Base-by-base conservation (phyloP, 2,113 vertebrate species). In the Mohoua ochrocephala region DNA sequence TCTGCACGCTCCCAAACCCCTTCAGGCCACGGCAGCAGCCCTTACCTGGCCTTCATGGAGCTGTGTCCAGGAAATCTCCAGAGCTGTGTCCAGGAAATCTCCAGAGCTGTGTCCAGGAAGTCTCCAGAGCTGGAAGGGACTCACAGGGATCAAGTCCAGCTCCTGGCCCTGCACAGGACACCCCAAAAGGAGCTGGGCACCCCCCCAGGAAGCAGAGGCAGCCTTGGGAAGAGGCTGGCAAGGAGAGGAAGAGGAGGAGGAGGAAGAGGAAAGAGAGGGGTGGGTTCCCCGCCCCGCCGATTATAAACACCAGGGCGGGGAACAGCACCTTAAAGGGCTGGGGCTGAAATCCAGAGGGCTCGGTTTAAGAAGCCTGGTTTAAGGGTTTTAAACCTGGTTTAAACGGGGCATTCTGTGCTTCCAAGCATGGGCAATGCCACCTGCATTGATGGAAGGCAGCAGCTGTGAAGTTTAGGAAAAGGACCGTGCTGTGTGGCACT, bases 401-500 rank as follows among this genome's bases (percentile, higher is more conserved):
- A n/a, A 59, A 37, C 0, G 2, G 31, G 44, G 3, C n/a, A 5
- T n/a, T 59, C 53, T 45, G 37, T 44, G 33, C 20, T 67, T 67
- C 28, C 23, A 30, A 71, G 39, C 6, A 4, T 4, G 3, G 44
- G 35, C 15, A 39, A 18, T 4, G 39, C 18, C 18, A n/a, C 19
- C 64, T 65, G 28, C 31, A 2, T n/a, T n/a, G n/a, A n/a, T 16
- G 26, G 45, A 63, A 82, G 35, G 39, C 1, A 8, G 44, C 39
- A 75, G 35, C 28, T 76, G 18, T 27, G 8, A 63, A 64, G 1
- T 21, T 63, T 14, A 14, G 60, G 35, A 18, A 27, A 42, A 39
- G 10, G 5, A 11, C 6, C 8, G 11, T 17, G 6, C 6, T n/a
- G 8, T 6, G 13, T 2, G 3, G 14, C 21, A 5, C 31, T 53